These are phyloP conservation scores for Apodemus agrarius DNA, from an alignment of 2,797 vertebrate genomes.

Conservation along the genomic window DNA sequence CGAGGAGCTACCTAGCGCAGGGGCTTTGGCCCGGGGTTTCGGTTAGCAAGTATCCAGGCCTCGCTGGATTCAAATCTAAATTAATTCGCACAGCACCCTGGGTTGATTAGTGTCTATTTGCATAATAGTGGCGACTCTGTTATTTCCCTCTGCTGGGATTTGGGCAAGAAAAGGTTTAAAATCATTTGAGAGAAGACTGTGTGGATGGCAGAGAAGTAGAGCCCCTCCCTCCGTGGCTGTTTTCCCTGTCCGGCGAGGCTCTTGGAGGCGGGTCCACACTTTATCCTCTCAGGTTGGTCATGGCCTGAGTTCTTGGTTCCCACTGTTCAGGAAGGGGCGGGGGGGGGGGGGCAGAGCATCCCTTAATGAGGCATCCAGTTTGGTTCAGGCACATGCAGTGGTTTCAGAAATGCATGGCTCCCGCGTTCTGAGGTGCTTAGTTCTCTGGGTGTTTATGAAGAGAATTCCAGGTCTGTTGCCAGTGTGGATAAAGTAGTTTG, in stretches of 20 bases:
- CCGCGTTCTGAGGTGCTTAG: neutral
- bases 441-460: constrained; percentile 32
- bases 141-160: constrained; percentile 85
- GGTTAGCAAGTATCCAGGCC: constrained; percentile 91
- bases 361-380: neutral
- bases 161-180: constrained; percentile 88
- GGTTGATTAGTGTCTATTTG: constrained; percentile 95
- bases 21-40: constrained; percentile 91
- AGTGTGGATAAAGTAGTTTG: neutral
- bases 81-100: constrained; percentile 96
- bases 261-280: neutral
- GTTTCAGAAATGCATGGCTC: neutral
- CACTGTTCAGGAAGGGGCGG: neutral
- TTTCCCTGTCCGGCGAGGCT: constrained; percentile 23
- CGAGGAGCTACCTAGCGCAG: constrained; percentile 92
- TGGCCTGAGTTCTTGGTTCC: neutral
- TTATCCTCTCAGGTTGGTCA: neutral
- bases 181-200: constrained; percentile 87
- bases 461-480: constrained; percentile 1
- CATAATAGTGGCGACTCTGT: constrained; percentile 96
- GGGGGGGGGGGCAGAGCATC: too few relatives aligned
- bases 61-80: constrained; percentile 97
- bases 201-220: constrained; percentile 87
- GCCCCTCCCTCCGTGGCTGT: constrained; percentile 76
- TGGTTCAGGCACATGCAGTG: neutral